Evolutionary conservation across 2,888 invertebrate species (phyloP), one percentile per base, ranked within the genome.

Genomic region (Baronia brevicornis): DNA sequence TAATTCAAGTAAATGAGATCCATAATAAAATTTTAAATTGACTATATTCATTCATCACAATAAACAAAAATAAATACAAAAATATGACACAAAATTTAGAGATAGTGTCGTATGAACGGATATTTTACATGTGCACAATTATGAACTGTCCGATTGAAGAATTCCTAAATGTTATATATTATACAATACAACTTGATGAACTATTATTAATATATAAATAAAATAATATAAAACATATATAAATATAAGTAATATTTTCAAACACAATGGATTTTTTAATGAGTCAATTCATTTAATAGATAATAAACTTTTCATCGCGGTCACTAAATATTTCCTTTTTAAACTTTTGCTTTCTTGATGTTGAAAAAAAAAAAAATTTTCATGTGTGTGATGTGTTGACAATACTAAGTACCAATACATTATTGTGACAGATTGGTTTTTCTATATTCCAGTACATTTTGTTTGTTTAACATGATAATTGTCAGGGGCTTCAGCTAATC

Each of bases 1-100:
- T n/a, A n/a, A n/a, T n/a, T n/a, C n/a, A n/a, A n/a, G n/a, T 13
- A 39, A 43, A 40, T 32, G 22, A 33, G 37, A 37, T 15, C 14
- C 36, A 22, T 19, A 1, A 5, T 29, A n/a, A 23, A 49, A 43
- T 52, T 61, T 60, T 42, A 59, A 71, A 72, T 72, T 67, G 67
- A 70, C 69, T 72, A 70, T 71, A 54, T 68, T 68, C 57, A 63
- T 45, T 47, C 46, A 48, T 69, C 58, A 65, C 58, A 59, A 48
- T 60, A 62, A 66, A 62, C 55, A 59, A 64, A 57, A 64, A 72
- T 72, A 70, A 67, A 70, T 72, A 70, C 55, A 70, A 69, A 71
- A 71, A 69, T 72, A 70, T 61, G 63, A 63, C 59, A 61, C 54
- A 45, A 42, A 46, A 29, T 36, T 24, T 25, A 11, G 20, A 26